Conservation (phyloP, 2,888 invertebrate species). For the Halictus quadricinctus region DNA sequence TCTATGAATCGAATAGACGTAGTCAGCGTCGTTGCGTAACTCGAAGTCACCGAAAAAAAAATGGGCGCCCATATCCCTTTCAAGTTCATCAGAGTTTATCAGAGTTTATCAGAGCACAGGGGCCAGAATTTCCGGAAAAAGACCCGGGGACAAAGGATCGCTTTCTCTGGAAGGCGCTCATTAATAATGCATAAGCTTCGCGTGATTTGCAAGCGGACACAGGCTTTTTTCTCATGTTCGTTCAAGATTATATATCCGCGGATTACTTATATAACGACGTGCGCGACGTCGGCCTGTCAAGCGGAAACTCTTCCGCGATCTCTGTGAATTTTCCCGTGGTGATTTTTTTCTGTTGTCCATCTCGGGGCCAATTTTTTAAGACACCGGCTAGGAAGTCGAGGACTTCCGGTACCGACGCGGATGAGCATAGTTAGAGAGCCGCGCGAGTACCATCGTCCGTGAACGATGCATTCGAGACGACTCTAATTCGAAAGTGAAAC, state of each 20-base stretch:
- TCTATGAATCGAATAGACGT: not conserved
- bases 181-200: slow-evolving; percentile 48
- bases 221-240: slow-evolving; percentile 27
- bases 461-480: slow-evolving; percentile 52
- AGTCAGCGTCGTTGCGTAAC: not conserved
- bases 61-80: not conserved
- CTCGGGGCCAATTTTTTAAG: slow-evolving; percentile 10
- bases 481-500: slow-evolving; percentile 66
- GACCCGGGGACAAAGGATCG: slow-evolving; percentile 13
- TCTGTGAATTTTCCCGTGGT: slow-evolving; percentile 32
- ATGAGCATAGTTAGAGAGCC: slow-evolving; percentile 18
- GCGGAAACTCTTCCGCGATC: slow-evolving; percentile 7
- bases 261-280: slow-evolving; percentile 43
- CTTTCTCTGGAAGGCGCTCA: slow-evolving; percentile 35
- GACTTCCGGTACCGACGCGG: slow-evolving; percentile 18
- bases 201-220: slow-evolving; percentile 14
- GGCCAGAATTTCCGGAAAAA: not conserved
- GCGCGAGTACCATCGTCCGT: slow-evolving; percentile 24
- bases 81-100: not conserved
- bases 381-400: not conserved
- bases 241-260: slow-evolving; percentile 35
- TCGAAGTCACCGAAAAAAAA: not conserved
- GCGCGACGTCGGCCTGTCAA: not conserved
- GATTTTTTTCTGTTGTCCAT: not conserved
- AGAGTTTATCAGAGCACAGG: not conserved